phyloP scores from a whole-genome alignment of 2,113 vertebrate species.

The Pluvialis apricaria region DNA sequence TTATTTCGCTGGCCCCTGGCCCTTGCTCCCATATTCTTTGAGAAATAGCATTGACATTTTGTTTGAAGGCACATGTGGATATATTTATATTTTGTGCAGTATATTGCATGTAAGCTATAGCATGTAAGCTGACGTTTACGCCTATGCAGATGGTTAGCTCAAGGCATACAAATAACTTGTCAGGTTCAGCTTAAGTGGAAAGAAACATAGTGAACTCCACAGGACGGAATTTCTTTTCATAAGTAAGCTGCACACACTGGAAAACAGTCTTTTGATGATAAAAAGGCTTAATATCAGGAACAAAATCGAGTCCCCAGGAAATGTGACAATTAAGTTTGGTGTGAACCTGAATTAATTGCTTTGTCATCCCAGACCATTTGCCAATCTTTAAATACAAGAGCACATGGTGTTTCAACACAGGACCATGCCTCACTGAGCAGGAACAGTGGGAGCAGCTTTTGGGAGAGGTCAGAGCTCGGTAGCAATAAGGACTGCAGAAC shows the following conservation, averaged over 20 bases:
- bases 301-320: background rate
- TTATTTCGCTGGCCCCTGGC: background rate
- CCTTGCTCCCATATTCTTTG: background rate
- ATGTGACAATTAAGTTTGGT: background rate
- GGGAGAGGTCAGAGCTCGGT: background rate
- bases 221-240: background rate
- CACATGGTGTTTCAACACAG: background rate
- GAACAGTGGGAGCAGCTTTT: background rate
- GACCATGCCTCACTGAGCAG: background rate
- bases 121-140: background rate
- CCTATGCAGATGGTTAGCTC: background rate
- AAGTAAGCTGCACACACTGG: background rate
- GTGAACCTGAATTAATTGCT: background rate
- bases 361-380: background rate
- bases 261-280: background rate
- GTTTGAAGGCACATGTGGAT: background rate
- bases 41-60: background rate
- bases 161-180: constrained; percentile 1
- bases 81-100: background rate
- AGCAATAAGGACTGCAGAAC: background rate
- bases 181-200: background rate
- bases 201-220: background rate
- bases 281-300: background rate
- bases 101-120: background rate
- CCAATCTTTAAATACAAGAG: background rate